These are phyloP conservation scores for Drosophila trichaetosa DNA, from an alignment of 2,888 invertebrate species.

Conservation along the genomic window DNA sequence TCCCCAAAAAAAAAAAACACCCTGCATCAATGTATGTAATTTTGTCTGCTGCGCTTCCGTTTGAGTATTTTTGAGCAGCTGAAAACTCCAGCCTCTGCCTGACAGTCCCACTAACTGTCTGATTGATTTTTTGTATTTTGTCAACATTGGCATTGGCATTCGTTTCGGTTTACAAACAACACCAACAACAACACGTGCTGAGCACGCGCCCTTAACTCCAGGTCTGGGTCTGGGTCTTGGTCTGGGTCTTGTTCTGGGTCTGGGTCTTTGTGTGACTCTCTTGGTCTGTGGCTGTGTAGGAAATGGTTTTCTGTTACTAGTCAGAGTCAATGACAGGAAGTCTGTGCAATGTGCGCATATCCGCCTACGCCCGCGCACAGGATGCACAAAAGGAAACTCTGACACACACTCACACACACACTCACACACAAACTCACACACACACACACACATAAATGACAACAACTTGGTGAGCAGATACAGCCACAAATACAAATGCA, in stretches of 20 bases:
- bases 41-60: slow-evolving; percentile 50
- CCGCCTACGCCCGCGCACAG: slow-evolving; percentile 76
- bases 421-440: slow-evolving; percentile 4
- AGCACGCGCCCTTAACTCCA: slow-evolving; percentile 53
- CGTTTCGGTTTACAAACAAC: slow-evolving; percentile 20
- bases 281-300: slow-evolving; percentile 27
- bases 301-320: slow-evolving; percentile 76
- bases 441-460: slow-evolving; percentile 7
- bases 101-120: slow-evolving; percentile 16
- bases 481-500: slow-evolving; percentile 26
- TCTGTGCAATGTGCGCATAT: slow-evolving; percentile 74
- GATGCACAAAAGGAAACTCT: slow-evolving; percentile 74
- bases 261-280: not conserved
- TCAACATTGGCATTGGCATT: slow-evolving; percentile 54
- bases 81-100: slow-evolving; percentile 9
- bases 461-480: slow-evolving; percentile 21
- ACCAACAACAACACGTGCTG: slow-evolving; percentile 33
- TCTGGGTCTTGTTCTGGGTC: slow-evolving; percentile 6
- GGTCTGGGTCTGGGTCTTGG: not conserved
- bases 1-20: not conserved
- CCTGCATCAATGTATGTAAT: slow-evolving; percentile 5
- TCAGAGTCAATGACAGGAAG: slow-evolving; percentile 77
- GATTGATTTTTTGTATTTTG: slow-evolving; percentile 48
- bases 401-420: slow-evolving; percentile 19
- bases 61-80: slow-evolving; percentile 31